Conservation (phyloP, 2,888 invertebrate species). For the Panzeria rudis region DNA sequence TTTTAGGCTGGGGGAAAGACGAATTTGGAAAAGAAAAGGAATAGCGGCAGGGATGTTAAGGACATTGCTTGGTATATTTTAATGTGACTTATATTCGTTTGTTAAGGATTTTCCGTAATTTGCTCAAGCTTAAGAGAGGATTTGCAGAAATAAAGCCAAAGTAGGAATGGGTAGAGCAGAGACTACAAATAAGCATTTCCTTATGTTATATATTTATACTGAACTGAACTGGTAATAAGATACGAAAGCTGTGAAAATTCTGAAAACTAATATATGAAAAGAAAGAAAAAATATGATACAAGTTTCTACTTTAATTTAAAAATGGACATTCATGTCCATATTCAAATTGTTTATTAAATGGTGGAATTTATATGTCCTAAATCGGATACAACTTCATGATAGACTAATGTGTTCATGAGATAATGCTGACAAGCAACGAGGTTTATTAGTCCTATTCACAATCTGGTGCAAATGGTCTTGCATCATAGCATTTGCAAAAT, state of each 20-base stretch:
- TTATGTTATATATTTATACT: slow-evolving; percentile 9
- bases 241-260: neutral
- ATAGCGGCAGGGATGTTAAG: slow-evolving; percentile 41
- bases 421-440: no score
- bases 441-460: no score
- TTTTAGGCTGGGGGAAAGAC: neutral
- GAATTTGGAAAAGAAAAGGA: neutral
- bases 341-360: no score
- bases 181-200: slow-evolving; percentile 46
- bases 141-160: slow-evolving; percentile 59
- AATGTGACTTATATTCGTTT: slow-evolving; percentile 70
- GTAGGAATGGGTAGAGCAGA: slow-evolving; percentile 1
- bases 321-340: no score
- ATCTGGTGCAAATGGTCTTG: no score
- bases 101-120: slow-evolving; percentile 82
- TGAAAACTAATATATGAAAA: neutral
- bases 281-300: neutral
- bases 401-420: no score
- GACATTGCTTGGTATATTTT: slow-evolving; percentile 59
- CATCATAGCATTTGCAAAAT: no score
- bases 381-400: no score
- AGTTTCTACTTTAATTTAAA: neutral
- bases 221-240: slow-evolving; percentile 4
- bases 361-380: no score
- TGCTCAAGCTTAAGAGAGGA: slow-evolving; percentile 79